Percentiles rank a stretch among this genome's conserved stretches.
phyloP scores from a whole-genome alignment of 2,888 invertebrate genomes.

The Drosophila pseudotalamancana region DNA sequence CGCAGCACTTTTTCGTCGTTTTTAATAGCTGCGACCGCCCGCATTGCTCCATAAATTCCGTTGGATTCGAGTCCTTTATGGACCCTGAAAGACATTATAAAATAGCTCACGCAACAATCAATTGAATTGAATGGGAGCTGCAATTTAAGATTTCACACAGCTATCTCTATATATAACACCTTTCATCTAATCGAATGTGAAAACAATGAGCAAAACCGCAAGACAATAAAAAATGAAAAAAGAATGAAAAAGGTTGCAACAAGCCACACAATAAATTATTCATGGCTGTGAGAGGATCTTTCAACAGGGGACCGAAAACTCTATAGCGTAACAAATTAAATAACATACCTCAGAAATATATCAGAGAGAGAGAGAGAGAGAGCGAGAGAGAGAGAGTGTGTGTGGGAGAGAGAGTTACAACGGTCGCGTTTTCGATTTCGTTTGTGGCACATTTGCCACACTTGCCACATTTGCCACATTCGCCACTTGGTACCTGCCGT shows the following conservation, averaged over 20 bases:
- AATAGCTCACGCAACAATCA: constrained; percentile 68
- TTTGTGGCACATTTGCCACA: constrained; percentile 51
- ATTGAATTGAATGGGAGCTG: constrained; percentile 53
- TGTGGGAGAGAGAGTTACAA: constrained; percentile 19
- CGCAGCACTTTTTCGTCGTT: constrained; percentile 60
- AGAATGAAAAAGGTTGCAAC: constrained; percentile 20
- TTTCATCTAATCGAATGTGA: constrained; percentile 61
- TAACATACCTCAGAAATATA: constrained; percentile 51
- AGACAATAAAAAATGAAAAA: constrained; percentile 1
- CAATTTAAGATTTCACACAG: constrained; percentile 76
- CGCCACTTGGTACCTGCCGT: constrained; percentile 39
- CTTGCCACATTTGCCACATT: constrained; percentile 35
- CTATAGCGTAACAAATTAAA: constrained; percentile 71
- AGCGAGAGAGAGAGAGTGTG: neutral
- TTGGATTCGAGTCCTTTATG: constrained; percentile 1
- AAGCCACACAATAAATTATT: constrained; percentile 68
- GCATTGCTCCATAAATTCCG: constrained; percentile 65
- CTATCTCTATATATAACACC: constrained; percentile 51
- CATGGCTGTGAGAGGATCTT: constrained; percentile 66
- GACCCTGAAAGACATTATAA: constrained; percentile 41
- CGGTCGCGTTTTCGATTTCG: constrained; percentile 67
- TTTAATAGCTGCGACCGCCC: constrained; percentile 64
- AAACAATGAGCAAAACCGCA: constrained; percentile 68
- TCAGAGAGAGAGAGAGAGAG: constrained; percentile 7
- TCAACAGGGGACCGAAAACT: constrained; percentile 47